A percentile compares a stretch with the other conserved stretches of the same genome.
These are phyloP conservation scores for Aphaenogaster ashmeadi DNA, from an alignment of 1,140 invertebrate genomes.

Conservation along the genomic window DNA sequence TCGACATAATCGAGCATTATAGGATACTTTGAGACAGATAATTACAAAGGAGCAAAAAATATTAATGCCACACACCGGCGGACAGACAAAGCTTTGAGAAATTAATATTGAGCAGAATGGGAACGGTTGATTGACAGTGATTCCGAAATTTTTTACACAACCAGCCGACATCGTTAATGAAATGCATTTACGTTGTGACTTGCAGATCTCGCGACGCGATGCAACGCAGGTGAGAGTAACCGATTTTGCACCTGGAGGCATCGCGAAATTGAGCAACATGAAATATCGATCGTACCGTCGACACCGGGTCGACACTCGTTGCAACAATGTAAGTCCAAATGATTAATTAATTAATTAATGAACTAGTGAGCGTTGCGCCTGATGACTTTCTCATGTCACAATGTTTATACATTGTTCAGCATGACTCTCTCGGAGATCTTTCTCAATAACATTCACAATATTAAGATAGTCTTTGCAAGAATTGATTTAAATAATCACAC, in stretches of 20 bases:
- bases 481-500: background rate
- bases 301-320: conserved; percentile 25
- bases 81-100: conserved; percentile 15
- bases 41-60: background rate
- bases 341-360: conserved; percentile 67
- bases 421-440: background rate
- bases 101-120: conserved; percentile 50
- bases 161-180: conserved; percentile 62
- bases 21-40: conserved; percentile 1
- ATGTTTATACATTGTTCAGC: background rate
- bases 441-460: background rate
- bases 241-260: conserved; percentile 69
- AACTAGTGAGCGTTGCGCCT: background rate
- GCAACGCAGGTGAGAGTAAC: conserved; percentile 74
- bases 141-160: conserved; percentile 62
- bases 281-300: conserved; percentile 56
- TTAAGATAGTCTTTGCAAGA: background rate
- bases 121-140: conserved; percentile 64
- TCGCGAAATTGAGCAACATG: conserved; percentile 66
- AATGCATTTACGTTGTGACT: conserved; percentile 73
- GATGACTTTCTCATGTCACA: background rate
- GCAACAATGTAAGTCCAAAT: conserved; percentile 29
- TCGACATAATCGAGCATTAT: conserved; percentile 15
- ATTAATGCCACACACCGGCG: background rate
- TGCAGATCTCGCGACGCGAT: conserved; percentile 66